Base-by-base conservation (phyloP, 2,797 vertebrate species). In the Nothura maculosa region DNA sequence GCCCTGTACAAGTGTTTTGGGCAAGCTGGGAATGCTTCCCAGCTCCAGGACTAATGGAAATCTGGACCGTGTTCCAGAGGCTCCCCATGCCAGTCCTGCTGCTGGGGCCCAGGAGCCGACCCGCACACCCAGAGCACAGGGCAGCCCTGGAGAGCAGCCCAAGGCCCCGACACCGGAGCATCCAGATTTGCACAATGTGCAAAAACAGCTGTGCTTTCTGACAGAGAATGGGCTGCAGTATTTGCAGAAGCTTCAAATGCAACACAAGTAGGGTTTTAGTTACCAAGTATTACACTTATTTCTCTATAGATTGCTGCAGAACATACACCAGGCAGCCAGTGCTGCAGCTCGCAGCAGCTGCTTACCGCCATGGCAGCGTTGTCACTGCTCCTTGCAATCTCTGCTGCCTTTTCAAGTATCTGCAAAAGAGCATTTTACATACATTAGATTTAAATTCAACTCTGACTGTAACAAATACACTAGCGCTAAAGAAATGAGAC, bases 361-460 rank as follows among this genome's bases (percentile, higher is more conserved):
- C 98, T 98, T 96, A 98, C 98, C 93, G 99, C 98, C 96, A 99
- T 98, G 58, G 98, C 97, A 78, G 96, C 96, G 68, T 98, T 98
- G 94, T 99, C 99, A 88, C 96, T 98, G 58, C 98, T 98, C 85
- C 97, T 82, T 90, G 97, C 98, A 63, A 99, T 99, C 92, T 99
- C 98, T 91, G 99, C 99, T 93, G 99, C 99, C 95, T 99, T 99
- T 97, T 99, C 99, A 97, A 99, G 98, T 97, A 99, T 99, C 99
- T 99, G 98, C 66, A 93, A 93, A 92, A 72, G 19, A 47, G 32
- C 11, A 6, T 75, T 94, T 88, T 18, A 52, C 88, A 84, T 16
- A 73, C 4, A 38, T 83, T 66, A 90, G 24, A 62, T 78, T 85
- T 34, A 52, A 77, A 45, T 45, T 1, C 60, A 85, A 62, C 76